Base-by-base conservation (phyloP, 2,888 invertebrate genomes). In the Stratiomys singularior region DNA sequence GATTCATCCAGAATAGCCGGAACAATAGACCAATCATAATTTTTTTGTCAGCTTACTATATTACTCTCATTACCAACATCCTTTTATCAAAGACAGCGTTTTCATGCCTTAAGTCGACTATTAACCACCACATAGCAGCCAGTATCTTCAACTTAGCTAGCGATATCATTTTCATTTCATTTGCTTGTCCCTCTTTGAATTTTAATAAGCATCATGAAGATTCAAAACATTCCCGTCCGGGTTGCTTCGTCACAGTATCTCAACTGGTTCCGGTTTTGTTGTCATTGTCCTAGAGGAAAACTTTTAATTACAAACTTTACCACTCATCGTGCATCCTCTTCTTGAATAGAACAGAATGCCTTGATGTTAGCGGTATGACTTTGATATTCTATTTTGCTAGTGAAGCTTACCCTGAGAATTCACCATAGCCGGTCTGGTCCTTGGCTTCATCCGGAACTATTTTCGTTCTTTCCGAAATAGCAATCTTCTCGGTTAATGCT, bases 241-340 rank as follows among this genome's bases (percentile, higher is more conserved):
- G 5, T 37, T 9, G 9, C 37, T 37, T 37, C 37, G 37, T 37
- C 37, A 9, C 37, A 5, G 37, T 5, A 37, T 37, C 37, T 37
- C 15, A 9, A 4, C 52, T 27, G 18, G 66, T 5, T 63, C 66
- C 2, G 13, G 18, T 37, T 9, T 66, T 37, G 13, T 66, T 37
- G 37, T 21, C 18, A 66, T 66, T 66, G 66, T 66, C 66, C 66
- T 66, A 18, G 66, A 66, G 66, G 66, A 66, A 37, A 66, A 66
- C 37, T 66, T 66, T 66, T 66, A 66, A 66, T 66, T 66, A 66
- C 37, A 66, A 66, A 66, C 37, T 66, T 52, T 52, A 15, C 52
- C 18, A 23, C 18, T 28, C 66, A 4, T 15, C 52, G 7, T 18
- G 52, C 52, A 4, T 9, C 52, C 3, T 18, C 52, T 4, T 18